Evolutionary conservation across 2,888 invertebrate genomes (phyloP), one percentile per base, ranked within the genome.

Genomic region (Pyrrhosoma nymphula): DNA sequence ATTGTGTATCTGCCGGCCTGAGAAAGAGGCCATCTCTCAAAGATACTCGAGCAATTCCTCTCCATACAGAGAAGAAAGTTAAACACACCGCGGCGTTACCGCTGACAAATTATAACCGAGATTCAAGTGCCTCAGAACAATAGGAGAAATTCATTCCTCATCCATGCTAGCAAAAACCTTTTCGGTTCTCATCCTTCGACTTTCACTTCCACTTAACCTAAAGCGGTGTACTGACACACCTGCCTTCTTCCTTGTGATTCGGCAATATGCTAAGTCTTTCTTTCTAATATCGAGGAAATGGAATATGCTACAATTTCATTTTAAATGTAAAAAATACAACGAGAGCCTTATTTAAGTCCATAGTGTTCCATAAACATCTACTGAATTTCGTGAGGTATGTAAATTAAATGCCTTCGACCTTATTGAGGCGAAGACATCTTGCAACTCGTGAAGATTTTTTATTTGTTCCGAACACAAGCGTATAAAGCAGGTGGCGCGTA

Each of bases 11-110:
- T 30, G 75, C n/a, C 75, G 3, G 8, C 30, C 75, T 82, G 75
- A 35, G 75, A 82, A 82, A 82, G 75, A 82, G 75, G 75, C 26
- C 75, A 35, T 82, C n/a, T 82, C 75, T 82, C 75, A 82, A 82
- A 82, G 75, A 30, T 26, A 12, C 75, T 82, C 14, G 35, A 30
- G 75, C 75, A 30, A n/a, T 82, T 35, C 30, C 75, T 8, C 75
- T 82, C 35, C 18, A 16, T 10, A 30, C 12, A 35, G 75, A 82
- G 75, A 82, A 35, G 75, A 82, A 82, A 82, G 75, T 82, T 82
- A 16, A 23, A 35, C 75, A 35, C 75, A 82, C 75, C 75, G 30
- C 35, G 35, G 75, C 30, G 75, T 23, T 82, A 30, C 10, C 26
- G 35, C 75, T 82, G 75, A 82, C 75, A 82, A 82, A 82, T 82